Conservation (phyloP, 2,888 invertebrate genomes). For the Axea sp. region DNA sequence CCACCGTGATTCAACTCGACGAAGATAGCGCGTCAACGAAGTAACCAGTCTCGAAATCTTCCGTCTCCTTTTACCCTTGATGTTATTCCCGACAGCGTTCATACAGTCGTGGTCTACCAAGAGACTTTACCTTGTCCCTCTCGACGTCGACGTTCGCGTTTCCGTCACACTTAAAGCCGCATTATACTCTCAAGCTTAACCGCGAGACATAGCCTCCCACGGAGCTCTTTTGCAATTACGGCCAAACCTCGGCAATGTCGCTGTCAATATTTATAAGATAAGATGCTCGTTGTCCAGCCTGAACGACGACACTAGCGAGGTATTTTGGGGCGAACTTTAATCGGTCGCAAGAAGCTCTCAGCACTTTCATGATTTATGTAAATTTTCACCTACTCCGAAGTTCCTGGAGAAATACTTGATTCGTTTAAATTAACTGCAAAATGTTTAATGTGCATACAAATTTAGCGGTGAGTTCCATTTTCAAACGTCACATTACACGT, state of each 20-base stretch:
- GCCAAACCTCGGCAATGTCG: slow-evolving; percentile 23
- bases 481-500: no score
- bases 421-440: no score
- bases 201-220: slow-evolving; percentile 35
- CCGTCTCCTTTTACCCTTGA: slow-evolving; percentile 9
- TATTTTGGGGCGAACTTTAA: slow-evolving; percentile 5
- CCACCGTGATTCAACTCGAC: neutral
- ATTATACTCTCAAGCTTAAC: slow-evolving; percentile 45
- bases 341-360: slow-evolving; percentile 2
- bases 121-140: slow-evolving; percentile 53
- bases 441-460: no score
- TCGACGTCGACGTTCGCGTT: slow-evolving; percentile 38
- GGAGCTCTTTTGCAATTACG: slow-evolving; percentile 52
- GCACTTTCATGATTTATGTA: slow-evolving; percentile 12
- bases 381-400: slow-evolving; percentile 1
- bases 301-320: slow-evolving; percentile 6
- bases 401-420: no score
- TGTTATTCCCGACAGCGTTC: slow-evolving; percentile 31
- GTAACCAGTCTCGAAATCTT: neutral
- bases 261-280: slow-evolving; percentile 49
- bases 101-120: slow-evolving; percentile 38
- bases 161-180: slow-evolving; percentile 58
- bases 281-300: slow-evolving; percentile 20
- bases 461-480: no score
- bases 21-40: slow-evolving; percentile 3